These are phyloP conservation scores for Nesogale talazaci DNA, from an alignment of 2,113 vertebrate genomes.

Conservation along the genomic window DNA sequence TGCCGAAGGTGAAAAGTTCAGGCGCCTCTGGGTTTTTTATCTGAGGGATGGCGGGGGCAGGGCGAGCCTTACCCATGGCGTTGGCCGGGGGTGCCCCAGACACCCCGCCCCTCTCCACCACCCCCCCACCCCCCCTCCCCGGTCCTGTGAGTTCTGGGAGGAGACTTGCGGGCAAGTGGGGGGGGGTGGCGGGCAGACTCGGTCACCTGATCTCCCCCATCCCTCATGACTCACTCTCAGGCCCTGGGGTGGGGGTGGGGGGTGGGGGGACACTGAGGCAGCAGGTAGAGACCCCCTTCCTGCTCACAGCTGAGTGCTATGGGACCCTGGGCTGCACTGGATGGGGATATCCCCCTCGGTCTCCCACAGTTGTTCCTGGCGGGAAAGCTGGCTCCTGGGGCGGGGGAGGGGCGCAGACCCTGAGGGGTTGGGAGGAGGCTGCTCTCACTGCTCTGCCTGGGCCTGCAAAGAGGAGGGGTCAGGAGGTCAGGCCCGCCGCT, in stretches of 20 bases:
- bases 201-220: background rate
- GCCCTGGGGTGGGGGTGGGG: background rate
- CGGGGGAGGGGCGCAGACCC: constrained; percentile 30
- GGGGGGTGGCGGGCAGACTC: background rate
- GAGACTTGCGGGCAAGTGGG: background rate
- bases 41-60: background rate
- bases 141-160: background rate
- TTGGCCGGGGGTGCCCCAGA: background rate
- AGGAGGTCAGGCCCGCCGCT: constrained; percentile 84
- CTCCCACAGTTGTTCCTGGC: background rate
- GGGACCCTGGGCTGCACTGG: background rate
- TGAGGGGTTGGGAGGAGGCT: background rate
- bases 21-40: constrained; percentile 45
- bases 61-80: background rate
- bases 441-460: background rate
- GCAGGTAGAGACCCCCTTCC: background rate
- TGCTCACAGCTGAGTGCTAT: background rate
- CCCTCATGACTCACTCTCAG: background rate
- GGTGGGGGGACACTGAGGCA: background rate
- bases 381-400: background rate
- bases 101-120: background rate
- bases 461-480: constrained; percentile 64
- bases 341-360: background rate
- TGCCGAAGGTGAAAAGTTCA: constrained; percentile 88
- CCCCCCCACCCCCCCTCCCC: background rate